Conservation (phyloP, 2,113 vertebrate genomes). For the Jaculus jaculus region DNA sequence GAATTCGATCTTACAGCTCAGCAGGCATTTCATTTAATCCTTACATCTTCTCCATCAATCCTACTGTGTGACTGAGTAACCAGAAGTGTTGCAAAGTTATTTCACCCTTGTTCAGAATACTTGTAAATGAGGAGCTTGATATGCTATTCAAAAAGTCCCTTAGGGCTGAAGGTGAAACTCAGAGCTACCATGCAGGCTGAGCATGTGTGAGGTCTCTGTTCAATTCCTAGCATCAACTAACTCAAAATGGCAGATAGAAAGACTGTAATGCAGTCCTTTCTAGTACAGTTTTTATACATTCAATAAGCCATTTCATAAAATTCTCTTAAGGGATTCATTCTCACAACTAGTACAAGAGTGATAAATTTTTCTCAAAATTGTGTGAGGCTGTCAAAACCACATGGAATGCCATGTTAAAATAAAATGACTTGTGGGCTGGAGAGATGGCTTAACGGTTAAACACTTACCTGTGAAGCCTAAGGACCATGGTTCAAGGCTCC, state of each 20-base stretch:
- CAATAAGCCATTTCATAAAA: not conserved
- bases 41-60: not conserved
- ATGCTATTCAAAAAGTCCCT: not conserved
- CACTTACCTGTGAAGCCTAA: too few species aligned
- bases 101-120: not conserved
- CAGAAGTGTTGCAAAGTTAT: not conserved
- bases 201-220: not conserved
- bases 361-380: not conserved
- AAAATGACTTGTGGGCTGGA: not conserved
- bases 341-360: not conserved
- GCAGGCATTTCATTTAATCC: not conserved
- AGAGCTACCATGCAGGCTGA: not conserved
- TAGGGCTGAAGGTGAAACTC: not conserved
- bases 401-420: not conserved
- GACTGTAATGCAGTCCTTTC: not conserved
- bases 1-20: not conserved
- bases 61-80: not conserved
- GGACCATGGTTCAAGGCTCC: too few species aligned
- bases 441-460: too few species aligned
- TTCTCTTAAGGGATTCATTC: not conserved
- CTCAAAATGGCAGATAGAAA: fast-evolving
- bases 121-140: not conserved
- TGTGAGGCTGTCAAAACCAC: not conserved
- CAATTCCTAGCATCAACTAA: not conserved
- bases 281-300: not conserved